Percentiles rank a stretch among this genome's conserved stretches.
These are phyloP conservation scores for Fregetta grallaria DNA, from an alignment of 2,113 vertebrate species.

Conservation along the genomic window DNA sequence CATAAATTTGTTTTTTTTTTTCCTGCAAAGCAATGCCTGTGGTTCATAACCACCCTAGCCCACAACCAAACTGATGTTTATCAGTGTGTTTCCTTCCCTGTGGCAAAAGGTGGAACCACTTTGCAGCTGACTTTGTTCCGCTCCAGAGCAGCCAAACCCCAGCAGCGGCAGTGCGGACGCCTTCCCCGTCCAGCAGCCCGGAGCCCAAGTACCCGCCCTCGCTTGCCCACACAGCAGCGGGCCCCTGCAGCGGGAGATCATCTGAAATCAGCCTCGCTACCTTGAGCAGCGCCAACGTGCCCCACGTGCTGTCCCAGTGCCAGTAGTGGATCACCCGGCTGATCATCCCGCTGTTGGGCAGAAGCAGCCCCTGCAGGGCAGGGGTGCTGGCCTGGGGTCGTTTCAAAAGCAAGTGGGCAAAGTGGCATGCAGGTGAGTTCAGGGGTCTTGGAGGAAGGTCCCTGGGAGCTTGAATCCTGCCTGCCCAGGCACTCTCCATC, in stretches of 20 bases:
- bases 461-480: not conserved
- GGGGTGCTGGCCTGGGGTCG: not conserved
- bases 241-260: not conserved
- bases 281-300: fast-evolving
- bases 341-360: not conserved
- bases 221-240: not conserved
- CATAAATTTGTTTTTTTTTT: too few species aligned
- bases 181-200: not conserved
- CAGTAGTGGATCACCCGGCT: too few species aligned
- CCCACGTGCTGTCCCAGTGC: not conserved
- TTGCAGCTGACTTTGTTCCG: not conserved
- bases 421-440: not conserved
- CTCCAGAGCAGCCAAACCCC: not conserved
- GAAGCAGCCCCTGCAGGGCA: not conserved
- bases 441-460: not conserved
- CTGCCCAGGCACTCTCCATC: not conserved
- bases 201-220: not conserved
- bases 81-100: not conserved
- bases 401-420: not conserved
- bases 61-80: not conserved
- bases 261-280: not conserved
- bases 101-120: not conserved
- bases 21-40: not conserved
- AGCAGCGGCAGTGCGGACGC: not conserved
- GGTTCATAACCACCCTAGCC: not conserved